These are phyloP conservation scores for Nautilus pompilius DNA, from an alignment of 1,140 invertebrate species.

Conservation along the genomic window DNA sequence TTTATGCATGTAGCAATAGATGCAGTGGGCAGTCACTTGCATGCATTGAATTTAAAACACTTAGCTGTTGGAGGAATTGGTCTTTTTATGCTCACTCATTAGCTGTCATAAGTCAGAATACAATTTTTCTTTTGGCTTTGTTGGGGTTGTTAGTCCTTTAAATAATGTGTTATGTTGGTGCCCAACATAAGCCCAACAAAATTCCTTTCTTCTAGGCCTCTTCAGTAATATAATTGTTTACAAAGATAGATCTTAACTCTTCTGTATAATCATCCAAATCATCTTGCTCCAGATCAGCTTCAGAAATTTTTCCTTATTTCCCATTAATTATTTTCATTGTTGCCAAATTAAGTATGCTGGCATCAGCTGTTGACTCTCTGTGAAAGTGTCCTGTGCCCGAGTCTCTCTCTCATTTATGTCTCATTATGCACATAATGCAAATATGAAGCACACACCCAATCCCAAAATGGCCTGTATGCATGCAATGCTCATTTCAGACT, in stretches of 20 bases:
- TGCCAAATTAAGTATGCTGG: conserved; percentile 1
- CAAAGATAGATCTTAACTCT: conserved; percentile 9
- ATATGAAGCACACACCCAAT: no score
- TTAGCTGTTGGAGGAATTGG: conserved; percentile 15
- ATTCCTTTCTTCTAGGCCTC: conserved; percentile 6
- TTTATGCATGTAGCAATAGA: conserved; percentile 13
- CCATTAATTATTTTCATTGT: background rate
- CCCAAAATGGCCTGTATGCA: no score
- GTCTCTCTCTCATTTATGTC: no score
- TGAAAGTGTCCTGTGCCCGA: no score
- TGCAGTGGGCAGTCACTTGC: conserved; percentile 2
- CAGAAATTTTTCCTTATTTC: background rate
- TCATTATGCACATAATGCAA: no score
- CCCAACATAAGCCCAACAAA: conserved; percentile 8
- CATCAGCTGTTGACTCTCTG: no score
- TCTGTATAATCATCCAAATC: conserved; percentile 13
- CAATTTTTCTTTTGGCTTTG: conserved; percentile 9
- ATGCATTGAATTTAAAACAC: conserved; percentile 19
- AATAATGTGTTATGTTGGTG: conserved; percentile 15
- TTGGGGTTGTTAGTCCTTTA: conserved; percentile 10
- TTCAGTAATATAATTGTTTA: conserved; percentile 6
- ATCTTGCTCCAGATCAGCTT: background rate
- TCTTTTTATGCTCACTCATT: conserved; percentile 16
- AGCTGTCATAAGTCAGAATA: conserved; percentile 12
- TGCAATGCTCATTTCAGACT: no score